phyloP scores from a whole-genome alignment of 1,140 invertebrate species.

The Drosophila malerkotliana region DNA sequence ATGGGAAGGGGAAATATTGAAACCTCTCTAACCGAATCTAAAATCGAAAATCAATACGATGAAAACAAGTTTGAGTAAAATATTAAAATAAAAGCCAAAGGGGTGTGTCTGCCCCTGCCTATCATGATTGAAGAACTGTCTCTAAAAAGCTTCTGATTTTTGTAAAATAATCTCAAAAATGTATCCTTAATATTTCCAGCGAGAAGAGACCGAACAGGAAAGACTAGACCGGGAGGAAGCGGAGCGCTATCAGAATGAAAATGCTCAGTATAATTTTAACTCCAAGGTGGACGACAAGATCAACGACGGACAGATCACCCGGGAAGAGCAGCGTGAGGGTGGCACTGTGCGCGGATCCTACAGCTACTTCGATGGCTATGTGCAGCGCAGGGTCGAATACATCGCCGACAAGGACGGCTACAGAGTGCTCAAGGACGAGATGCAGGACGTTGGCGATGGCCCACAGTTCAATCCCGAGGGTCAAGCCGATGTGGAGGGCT shows the following conservation, averaged over 20 bases:
- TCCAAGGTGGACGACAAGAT: constrained; percentile 85
- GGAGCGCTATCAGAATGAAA: constrained; percentile 66
- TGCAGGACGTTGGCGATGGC: constrained; percentile 84
- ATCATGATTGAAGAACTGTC: not conserved
- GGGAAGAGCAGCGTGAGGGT: constrained; percentile 85
- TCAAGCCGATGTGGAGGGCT: constrained; percentile 84
- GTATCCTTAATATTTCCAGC: constrained; percentile 10
- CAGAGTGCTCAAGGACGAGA: constrained; percentile 85
- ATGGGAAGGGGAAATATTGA: not conserved
- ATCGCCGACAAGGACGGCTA: constrained; percentile 87
- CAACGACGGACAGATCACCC: constrained; percentile 84
- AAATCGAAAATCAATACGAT: not conserved
- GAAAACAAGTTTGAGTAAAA: constrained; percentile 8
- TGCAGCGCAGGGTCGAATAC: constrained; percentile 85
- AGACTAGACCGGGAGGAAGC: constrained; percentile 31
- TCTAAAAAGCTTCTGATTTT: not conserved
- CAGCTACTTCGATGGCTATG: constrained; percentile 86
- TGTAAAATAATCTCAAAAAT: not conserved
- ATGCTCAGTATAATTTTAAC: constrained; percentile 84
- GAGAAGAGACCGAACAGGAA: constrained; percentile 31
- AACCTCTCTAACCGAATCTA: not conserved
- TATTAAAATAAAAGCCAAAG: constrained; percentile 10
- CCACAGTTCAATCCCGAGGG: constrained; percentile 84
- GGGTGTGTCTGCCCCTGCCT: constrained; percentile 12
- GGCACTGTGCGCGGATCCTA: constrained; percentile 85